Evolutionary conservation across 2,797 vertebrate genomes (phyloP).

Genomic region (Prunella strophiata): DNA sequence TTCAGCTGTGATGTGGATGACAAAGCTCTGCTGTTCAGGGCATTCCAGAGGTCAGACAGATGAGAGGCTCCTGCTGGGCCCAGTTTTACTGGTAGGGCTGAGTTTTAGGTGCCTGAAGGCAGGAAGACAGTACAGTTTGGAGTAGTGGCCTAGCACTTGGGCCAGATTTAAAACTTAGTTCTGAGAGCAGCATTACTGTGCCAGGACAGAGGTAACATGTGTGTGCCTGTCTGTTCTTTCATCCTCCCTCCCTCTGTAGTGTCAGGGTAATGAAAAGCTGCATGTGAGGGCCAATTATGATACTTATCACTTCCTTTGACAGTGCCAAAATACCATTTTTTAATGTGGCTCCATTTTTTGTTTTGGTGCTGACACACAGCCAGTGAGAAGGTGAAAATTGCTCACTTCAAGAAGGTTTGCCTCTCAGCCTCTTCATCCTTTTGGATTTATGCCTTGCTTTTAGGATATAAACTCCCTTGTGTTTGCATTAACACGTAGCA

Average conservation of each 20-base stretch:
- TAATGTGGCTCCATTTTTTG: conserved; percentile 49
- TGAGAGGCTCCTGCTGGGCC: neutral
- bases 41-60: neutral
- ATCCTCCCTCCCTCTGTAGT: neutral
- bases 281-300: conserved; percentile 47
- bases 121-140: neutral
- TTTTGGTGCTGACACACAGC: conserved; percentile 39
- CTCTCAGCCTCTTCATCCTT: conserved; percentile 15
- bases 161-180: neutral
- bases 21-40: neutral
- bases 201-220: conserved; percentile 17
- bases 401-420: neutral
- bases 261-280: conserved; percentile 33
- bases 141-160: neutral
- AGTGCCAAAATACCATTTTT: conserved; percentile 23
- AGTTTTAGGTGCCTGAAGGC: neutral
- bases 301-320: conserved; percentile 46
- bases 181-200: neutral
- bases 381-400: conserved; percentile 34
- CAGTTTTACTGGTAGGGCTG: neutral
- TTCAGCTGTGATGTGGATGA: neutral
- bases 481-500: conserved; percentile 22
- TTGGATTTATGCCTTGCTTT: conserved; percentile 35
- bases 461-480: conserved; percentile 10
- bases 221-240: conserved; percentile 45